Evolutionary conservation across 2,797 vertebrate species (phyloP), one percentile per base, ranked within the genome.

Genomic region (Sebastes matsubarae): DNA sequence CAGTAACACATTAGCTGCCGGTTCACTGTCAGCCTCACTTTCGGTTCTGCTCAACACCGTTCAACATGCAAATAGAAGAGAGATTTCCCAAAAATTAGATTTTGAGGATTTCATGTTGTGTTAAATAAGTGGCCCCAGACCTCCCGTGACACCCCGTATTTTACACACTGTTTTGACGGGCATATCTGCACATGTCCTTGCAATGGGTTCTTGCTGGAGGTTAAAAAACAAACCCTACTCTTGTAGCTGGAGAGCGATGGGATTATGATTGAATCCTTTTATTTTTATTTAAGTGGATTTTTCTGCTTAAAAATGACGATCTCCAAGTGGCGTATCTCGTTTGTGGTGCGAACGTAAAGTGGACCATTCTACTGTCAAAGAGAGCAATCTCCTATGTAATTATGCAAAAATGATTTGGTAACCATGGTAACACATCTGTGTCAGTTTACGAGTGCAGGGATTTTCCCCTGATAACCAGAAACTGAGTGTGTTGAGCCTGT

Each of bases 391-490:
- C 58, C 18, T 8, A 10, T 22, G 61, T 73, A 60, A 79, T 89
- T 83, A 87, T 79, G 72, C 72, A 32, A 65, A 61, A 60, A 77
- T 67, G 11, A 60, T 75, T 64, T 9, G 50, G 85, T 86, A 32
- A 60, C 83, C 81, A 83, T 75, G 79, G 85, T 42, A 38, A 85
- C 81, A 8, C 8, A n/a, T 46, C 55, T 52, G 67, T 42, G 57
- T 73, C 64, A 76, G 55, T 18, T 16, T 36, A 30, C 6, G 32
- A 69, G 68, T 32, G 61, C 46, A 46, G 66, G 75, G 8, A 36
- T 67, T 63, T 30, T 83, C 42, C 42, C 22, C 8, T 65, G 67
- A 58, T 20, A 69, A 64, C 20, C 4, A 5, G 25, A 18, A 24
- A 36, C 6, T n/a, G 29, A 27, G 32, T 29, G 38, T 30, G 29